Conservation (phyloP, 2,113 vertebrate genomes). For the Hydropotes inermis region DNA sequence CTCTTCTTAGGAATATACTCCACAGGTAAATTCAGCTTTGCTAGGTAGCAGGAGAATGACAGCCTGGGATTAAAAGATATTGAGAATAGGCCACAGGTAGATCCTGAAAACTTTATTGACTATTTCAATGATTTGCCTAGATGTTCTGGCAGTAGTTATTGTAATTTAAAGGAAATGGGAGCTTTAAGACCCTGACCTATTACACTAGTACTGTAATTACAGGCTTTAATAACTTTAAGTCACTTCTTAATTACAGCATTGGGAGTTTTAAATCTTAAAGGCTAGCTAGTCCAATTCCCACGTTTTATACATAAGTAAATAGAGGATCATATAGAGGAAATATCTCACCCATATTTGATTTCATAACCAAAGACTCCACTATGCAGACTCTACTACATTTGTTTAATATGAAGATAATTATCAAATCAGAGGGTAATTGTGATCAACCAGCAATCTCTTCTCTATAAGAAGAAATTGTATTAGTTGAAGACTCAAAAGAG, state of each 20-base stretch:
- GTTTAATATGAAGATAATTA: conserved; percentile 31
- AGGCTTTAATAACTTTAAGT: conserved; percentile 49
- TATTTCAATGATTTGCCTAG: conserved; percentile 45
- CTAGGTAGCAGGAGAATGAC: conserved; percentile 12
- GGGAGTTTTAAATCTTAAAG: conserved; percentile 42
- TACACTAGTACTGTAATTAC: conserved; percentile 46
- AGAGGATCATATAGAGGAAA: not conserved
- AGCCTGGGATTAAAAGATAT: not conserved
- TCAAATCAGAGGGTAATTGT: conserved; percentile 29
- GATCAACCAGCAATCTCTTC: not conserved
- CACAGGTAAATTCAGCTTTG: conserved; percentile 14
- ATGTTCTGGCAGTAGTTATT: conserved; percentile 4
- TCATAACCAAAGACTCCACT: not conserved
- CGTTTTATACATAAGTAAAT: conserved; percentile 28
- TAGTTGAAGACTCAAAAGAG: conserved; percentile 44
- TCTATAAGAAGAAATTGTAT: not conserved
- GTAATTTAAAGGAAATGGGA: conserved; percentile 55
- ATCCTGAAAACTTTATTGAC: conserved; percentile 33
- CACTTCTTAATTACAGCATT: conserved; percentile 49
- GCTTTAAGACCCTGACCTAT: conserved; percentile 47
- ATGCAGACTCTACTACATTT: not conserved
- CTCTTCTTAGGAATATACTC: not conserved
- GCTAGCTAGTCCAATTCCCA: not conserved
- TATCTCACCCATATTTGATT: not conserved
- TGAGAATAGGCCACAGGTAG: conserved; percentile 43